Evolutionary conservation across 1,140 invertebrate species (phyloP), one percentile per base, ranked within the genome.

Genomic region (Bombyx mandarina): DNA sequence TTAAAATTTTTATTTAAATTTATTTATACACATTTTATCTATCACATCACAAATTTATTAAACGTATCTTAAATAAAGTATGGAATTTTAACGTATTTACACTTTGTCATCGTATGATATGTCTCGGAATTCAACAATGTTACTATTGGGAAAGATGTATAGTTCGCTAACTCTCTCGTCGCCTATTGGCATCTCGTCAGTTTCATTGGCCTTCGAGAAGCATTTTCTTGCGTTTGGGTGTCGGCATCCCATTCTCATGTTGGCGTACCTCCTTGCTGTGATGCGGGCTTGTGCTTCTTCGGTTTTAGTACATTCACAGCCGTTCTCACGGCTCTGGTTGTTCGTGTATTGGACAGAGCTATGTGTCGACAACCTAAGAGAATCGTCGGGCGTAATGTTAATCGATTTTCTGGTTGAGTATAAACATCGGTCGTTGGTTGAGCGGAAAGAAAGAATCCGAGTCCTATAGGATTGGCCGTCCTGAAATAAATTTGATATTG

Each of bases 111-210:
- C 82, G 61, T 77, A 77, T 56, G 79, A 56, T 56, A 80, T 63
- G 68, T 85, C 78, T 56, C 76, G 83, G 54, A 87, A 87, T 60
- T 87, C 83, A 52, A 87, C 83, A 44, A 82, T 79, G 59, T 76
- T 81, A 63, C 82, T 85, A 52, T 87, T 84, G 26, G 83, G 83
- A 64, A 86, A 87, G 60, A 87, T 84, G 61, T 87, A 87, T 50
- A 87, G 47, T 58, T 87, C 82, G 46, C 79, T 77, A 45, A 85
- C 73, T 67, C 80, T 69, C 58, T 85, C 83, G 55, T 87, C 82
- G 6, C 74, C 80, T 8, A 79, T 66, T 2, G 83, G 76, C 9
- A 69, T 54, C 1, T 79, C 75, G 8, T 71, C 63, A 43, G 46
- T n/a, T 57, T 67, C 52, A 73, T 43, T 56, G 59, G 73, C 52